These are phyloP conservation scores for Itoplectis maculator DNA, from an alignment of 2,888 invertebrate species.

Conservation along the genomic window DNA sequence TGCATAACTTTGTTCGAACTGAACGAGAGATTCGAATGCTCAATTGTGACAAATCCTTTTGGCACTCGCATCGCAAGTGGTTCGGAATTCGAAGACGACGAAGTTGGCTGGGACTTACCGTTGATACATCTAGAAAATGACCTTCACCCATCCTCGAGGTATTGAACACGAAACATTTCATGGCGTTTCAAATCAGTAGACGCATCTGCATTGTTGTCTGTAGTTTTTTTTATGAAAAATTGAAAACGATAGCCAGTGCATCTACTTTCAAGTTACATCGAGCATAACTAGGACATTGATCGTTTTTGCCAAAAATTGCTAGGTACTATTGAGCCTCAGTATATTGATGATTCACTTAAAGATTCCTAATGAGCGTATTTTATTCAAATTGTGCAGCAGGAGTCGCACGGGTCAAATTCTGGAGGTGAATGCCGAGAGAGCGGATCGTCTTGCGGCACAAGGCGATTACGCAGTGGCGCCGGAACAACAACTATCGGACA, in stretches of 20 bases:
- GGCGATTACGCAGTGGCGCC: conserved; percentile 80
- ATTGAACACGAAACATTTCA: conserved; percentile 54
- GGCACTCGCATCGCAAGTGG: conserved; percentile 84
- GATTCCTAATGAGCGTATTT: neutral
- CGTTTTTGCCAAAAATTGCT: neutral
- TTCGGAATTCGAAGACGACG: conserved; percentile 86
- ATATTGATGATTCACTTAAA: neutral
- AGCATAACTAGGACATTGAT: neutral
- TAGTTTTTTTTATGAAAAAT: conserved; percentile 4
- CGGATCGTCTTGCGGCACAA: conserved; percentile 83
- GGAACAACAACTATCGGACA: conserved; percentile 82
- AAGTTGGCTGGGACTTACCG: conserved; percentile 88
- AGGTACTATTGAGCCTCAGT: neutral
- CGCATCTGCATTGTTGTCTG: conserved; percentile 8
- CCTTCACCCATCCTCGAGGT: conserved; percentile 83
- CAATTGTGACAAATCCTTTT: conserved; percentile 81
- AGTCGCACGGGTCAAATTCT: conserved; percentile 79
- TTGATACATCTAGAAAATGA: conserved; percentile 84
- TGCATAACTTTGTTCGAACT: conserved; percentile 9
- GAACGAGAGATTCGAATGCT: conserved; percentile 76
- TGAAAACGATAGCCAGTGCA: neutral
- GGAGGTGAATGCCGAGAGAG: conserved; percentile 83
- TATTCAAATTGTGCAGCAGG: conserved; percentile 67
- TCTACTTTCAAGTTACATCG: neutral
- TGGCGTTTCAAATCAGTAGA: conserved; percentile 17